These are phyloP conservation scores for Spinibarbus caldwelli DNA, from an alignment of 2,797 vertebrate species.

Conservation along the genomic window DNA sequence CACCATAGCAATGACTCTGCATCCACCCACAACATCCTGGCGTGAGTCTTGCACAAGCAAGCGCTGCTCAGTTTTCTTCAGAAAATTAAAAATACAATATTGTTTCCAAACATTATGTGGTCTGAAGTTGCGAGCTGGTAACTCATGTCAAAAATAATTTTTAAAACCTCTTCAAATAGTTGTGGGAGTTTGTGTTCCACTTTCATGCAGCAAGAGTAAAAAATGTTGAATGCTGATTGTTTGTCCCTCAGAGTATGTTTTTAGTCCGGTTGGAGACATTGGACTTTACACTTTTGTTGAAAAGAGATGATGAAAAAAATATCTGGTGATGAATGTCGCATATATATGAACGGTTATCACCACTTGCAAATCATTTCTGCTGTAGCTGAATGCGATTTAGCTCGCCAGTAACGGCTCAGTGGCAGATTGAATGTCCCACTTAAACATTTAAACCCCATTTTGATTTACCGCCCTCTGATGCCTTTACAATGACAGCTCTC, in stretches of 20 bases:
- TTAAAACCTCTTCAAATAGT: constrained; percentile 8
- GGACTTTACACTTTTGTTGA: constrained; percentile 26
- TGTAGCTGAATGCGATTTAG: constrained; percentile 14
- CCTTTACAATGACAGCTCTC: no score
- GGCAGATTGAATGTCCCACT: constrained; percentile 52
- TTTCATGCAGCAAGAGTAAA: constrained; percentile 9
- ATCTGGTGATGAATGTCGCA: constrained; percentile 16
- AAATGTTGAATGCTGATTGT: background rate
- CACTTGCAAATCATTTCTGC: constrained; percentile 32
- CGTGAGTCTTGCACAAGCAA: background rate
- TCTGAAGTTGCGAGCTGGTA: constrained; percentile 1
- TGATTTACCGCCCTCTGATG: no score
- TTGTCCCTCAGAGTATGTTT: background rate
- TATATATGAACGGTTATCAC: constrained; percentile 26
- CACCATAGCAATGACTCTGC: background rate
- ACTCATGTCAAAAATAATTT: constrained; percentile 9
- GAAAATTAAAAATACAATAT: background rate
- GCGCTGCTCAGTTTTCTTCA: background rate
- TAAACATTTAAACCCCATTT: constrained; percentile 51
- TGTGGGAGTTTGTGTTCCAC: constrained; percentile 1
- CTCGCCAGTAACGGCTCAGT: constrained; percentile 28
- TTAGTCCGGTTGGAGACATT: constrained; percentile 7
- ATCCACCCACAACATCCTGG: background rate
- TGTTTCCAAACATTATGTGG: constrained; percentile 14
- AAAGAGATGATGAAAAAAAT: constrained; percentile 19